Base-by-base conservation (phyloP, 2,888 invertebrate genomes). In the Orgyia antiqua region DNA sequence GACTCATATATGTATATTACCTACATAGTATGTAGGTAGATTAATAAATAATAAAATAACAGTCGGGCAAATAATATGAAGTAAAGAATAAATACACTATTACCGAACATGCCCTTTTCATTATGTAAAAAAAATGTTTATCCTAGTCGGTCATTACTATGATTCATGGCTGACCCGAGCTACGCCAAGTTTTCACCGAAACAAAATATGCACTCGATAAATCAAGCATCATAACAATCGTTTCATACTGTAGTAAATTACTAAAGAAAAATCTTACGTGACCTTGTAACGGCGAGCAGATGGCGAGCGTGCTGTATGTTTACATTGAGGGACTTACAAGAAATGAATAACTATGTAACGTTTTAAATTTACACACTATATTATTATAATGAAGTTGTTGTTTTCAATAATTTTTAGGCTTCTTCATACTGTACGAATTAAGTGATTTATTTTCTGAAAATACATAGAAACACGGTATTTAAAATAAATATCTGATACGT, bases 191-290 rank as follows among this genome's bases (percentile, higher is more conserved):
- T 68, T 58, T 63, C 63, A 57, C 51, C 57, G 61, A 54, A 62
- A 58, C 66, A 67, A 64, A 70, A 68, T 68, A 67, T 64, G 60
- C 65, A 68, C 56, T 59, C 65, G 43, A 75, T 78, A 78, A 78
- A 77, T 77, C 76, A 77, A 60, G 51, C 63, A 71, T 67, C 66
- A 68, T 73, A 75, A 75, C 72, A 76, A 68, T 73, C 45, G 51
- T 46, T 49, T 44, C 47, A 45, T 48, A 15, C 36, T 10, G 46
- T 52, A 61, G 61, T 68, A 65, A 68, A 68, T 64, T 58, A 56
- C 54, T 35, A 41, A 46, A 45, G 51, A 55, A 66, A 68, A 70
- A 64, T 39, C 42, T 39, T 49, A 38, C 37, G 36, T 45, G 61
- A 54, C 68, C 67, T 67, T 67, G 57, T 10, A 15, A 20, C 27